Evolutionary conservation across 2,888 invertebrate genomes (phyloP), one percentile per base, ranked within the genome.

Genomic region (Acrocyrtus sp.): DNA sequence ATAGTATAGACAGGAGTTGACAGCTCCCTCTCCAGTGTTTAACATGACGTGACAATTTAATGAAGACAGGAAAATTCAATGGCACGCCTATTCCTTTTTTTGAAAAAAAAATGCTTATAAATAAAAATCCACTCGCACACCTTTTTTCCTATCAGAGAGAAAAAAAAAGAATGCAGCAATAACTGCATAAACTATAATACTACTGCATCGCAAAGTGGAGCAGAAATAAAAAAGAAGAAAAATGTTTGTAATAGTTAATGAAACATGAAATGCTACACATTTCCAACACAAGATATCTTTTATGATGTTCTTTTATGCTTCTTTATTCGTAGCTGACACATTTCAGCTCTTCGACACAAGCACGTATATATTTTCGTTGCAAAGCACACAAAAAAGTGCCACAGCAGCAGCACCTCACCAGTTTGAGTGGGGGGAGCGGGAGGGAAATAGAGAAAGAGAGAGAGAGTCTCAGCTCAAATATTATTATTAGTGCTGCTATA

Each of bases 1-100:
- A n/a, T n/a, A n/a, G n/a, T n/a, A n/a, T 12, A 34, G 34, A 34
- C 6, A 34, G 34, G 34, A 34, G 34, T 12, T n/a, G n/a, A n/a
- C n/a, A n/a, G n/a, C n/a, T n/a, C n/a, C n/a, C n/a, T n/a, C n/a
- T n/a, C n/a, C n/a, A 34, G 34, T 34, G 34, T 34, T 34, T 34
- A 34, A 34, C 69, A 69, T 53, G 62, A 47, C 41, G 54, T 63
- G 70, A 63, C 70, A 70, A 34, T 57, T 57, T 70, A 70, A 70
- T 70, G 70, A 70, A 63, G 70, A 58, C 56, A 63, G 29, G n/a
- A 17, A 45, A 41, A 63, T 70, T 70, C 70, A 56, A 58, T 63
- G 63, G 63, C 70, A 70, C 58, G 70, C 34, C n/a, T n/a, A n/a
- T n/a, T n/a, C n/a, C n/a, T n/a, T n/a, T n/a, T 34, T 34, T 12